Percentiles rank a stretch among this genome's conserved stretches.
These are phyloP conservation scores for Ericerus pela DNA, from an alignment of 1,140 invertebrate genomes.

Conservation along the genomic window DNA sequence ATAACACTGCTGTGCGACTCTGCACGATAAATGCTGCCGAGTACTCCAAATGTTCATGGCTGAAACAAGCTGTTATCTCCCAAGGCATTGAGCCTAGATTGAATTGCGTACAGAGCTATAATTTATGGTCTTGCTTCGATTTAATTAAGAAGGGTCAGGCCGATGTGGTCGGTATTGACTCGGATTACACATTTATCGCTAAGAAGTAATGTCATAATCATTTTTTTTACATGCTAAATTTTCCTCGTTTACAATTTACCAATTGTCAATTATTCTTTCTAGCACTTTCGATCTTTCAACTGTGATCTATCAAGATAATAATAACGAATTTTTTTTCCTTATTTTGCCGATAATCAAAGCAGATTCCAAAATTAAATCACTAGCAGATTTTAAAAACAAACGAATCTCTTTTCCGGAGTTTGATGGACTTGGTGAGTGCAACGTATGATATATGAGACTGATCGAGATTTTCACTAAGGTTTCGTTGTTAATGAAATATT, in stretches of 20 bases:
- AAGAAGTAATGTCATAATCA: slow-evolving; percentile 43
- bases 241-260: neutral
- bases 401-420: slow-evolving; percentile 49
- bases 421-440: slow-evolving; percentile 39
- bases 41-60: slow-evolving; percentile 41
- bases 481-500: neutral
- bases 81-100: slow-evolving; percentile 36
- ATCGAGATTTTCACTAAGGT: no score
- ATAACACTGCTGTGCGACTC: slow-evolving; percentile 38
- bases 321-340: slow-evolving; percentile 30
- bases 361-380: slow-evolving; percentile 33
- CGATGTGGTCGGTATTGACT: slow-evolving; percentile 50
- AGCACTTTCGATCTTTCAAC: slow-evolving; percentile 39
- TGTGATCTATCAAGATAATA: slow-evolving; percentile 38
- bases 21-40: slow-evolving; percentile 40
- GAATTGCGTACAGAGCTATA: slow-evolving; percentile 32
- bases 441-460: no score
- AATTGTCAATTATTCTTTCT: slow-evolving; percentile 17
- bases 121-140: slow-evolving; percentile 41
- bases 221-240: neutral
- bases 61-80: slow-evolving; percentile 35
- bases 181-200: slow-evolving; percentile 53
- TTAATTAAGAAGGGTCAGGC: slow-evolving; percentile 39
- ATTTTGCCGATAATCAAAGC: slow-evolving; percentile 41
- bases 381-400: slow-evolving; percentile 39